phyloP scores from a whole-genome alignment of 1,140 invertebrate species.

The Charaxes varanes region DNA sequence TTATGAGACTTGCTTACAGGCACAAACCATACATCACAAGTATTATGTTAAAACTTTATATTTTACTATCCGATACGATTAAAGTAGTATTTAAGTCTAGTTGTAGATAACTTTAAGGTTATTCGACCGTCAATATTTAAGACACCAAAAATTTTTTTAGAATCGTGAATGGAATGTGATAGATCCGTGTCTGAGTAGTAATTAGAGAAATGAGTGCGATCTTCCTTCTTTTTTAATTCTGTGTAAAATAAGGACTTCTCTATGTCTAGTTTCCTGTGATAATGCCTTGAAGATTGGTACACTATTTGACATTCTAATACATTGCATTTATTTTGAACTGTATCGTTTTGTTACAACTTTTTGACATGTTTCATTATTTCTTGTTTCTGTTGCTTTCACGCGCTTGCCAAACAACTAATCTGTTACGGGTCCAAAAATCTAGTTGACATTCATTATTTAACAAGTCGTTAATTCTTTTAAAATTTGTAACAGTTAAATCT shows the following conservation, averaged over 20 bases:
- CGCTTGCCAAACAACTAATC: too few species aligned
- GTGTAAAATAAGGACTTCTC: constrained; percentile 7
- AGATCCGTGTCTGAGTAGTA: constrained; percentile 18
- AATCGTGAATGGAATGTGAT: constrained; percentile 38
- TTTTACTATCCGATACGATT: neutral
- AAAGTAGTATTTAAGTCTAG: constrained; percentile 14
- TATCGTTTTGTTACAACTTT: constrained; percentile 3
- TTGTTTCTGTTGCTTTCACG: too few species aligned
- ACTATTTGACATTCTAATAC: constrained; percentile 14
- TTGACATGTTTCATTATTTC: neutral
- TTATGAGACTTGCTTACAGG: too few species aligned
- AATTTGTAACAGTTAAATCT: too few species aligned
- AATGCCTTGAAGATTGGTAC: constrained; percentile 17
- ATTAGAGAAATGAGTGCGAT: constrained; percentile 16
- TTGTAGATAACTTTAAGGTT: constrained; percentile 29
- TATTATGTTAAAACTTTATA: constrained; percentile 12
- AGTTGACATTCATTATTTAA: too few species aligned
- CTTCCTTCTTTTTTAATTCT: constrained; percentile 6
- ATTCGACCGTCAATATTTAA: constrained; percentile 37
- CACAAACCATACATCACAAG: constrained; percentile 8
- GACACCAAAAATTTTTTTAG: constrained; percentile 50
- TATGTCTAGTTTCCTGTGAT: constrained; percentile 52
- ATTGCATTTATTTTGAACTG: constrained; percentile 16
- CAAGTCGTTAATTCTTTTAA: too few species aligned
- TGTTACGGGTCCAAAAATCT: too few species aligned